A percentile compares a stretch with the other conserved stretches of the same genome.
phyloP scores from a whole-genome alignment of 2,888 invertebrate species.

The Nysson spinosus region DNA sequence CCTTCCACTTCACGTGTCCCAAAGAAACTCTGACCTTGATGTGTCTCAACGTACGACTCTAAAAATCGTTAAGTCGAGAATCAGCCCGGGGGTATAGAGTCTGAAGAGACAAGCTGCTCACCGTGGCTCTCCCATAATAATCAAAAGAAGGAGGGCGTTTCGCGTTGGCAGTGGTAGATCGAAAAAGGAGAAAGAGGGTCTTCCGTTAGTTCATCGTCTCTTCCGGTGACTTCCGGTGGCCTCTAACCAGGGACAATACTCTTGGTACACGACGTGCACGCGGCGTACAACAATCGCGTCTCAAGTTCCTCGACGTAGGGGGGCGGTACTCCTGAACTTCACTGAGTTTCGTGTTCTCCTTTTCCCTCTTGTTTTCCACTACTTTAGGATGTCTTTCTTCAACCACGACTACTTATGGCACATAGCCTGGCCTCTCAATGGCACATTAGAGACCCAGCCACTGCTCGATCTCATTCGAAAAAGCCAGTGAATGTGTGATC shows the following conservation, averaged over 20 bases:
- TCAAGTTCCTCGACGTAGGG: conserved; percentile 76
- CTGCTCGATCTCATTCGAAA: conserved; percentile 66
- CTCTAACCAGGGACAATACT: conserved; percentile 67
- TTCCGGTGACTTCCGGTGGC: conserved; percentile 78
- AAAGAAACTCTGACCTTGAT: conserved; percentile 3
- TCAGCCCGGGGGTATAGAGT: conserved; percentile 39
- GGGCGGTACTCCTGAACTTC: conserved; percentile 65
- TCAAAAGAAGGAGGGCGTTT: conserved; percentile 50
- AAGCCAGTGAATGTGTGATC: conserved; percentile 59
- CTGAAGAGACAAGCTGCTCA: conserved; percentile 70
- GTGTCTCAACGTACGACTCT: background rate
- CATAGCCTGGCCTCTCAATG: conserved; percentile 59
- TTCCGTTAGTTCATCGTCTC: conserved; percentile 76
- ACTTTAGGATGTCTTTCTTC: conserved; percentile 6
- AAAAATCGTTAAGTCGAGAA: conserved; percentile 63
- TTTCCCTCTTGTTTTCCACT: conserved; percentile 8
- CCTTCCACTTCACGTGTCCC: too few species aligned
- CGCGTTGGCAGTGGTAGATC: conserved; percentile 11
- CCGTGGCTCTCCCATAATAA: too few species aligned
- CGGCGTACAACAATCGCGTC: conserved; percentile 76
- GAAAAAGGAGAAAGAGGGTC: conserved; percentile 57
- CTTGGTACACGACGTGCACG: conserved; percentile 67
- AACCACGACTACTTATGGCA: conserved; percentile 55
- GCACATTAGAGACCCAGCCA: conserved; percentile 71
- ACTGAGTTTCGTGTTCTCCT: conserved; percentile 26